A percentile compares a stretch with the other conserved stretches of the same genome.
Evolutionary conservation across 2,797 vertebrate species (phyloP).

Genomic region (Fistularia tabacaria): DNA sequence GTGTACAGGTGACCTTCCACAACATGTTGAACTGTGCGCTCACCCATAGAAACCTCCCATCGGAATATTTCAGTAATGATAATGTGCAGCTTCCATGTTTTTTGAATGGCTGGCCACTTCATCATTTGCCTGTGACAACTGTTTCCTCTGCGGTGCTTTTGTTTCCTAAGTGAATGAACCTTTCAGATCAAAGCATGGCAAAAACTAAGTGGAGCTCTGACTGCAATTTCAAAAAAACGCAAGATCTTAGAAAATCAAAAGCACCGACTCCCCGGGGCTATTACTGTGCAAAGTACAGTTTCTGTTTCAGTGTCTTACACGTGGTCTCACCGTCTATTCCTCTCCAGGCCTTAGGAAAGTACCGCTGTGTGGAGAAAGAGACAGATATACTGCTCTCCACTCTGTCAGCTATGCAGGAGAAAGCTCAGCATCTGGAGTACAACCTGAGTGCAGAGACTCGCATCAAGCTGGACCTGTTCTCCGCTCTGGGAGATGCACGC

Average conservation of each 20-base stretch:
- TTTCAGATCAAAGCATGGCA: not conserved
- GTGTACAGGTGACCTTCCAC: not conserved
- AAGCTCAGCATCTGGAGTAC: slow-evolving; percentile 82
- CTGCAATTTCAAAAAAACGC: not conserved
- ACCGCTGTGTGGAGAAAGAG: slow-evolving; percentile 75
- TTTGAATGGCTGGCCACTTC: slow-evolving; percentile 41
- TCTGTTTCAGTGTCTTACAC: not conserved
- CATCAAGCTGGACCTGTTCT: slow-evolving; percentile 83
- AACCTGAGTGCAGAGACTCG: slow-evolving; percentile 83
- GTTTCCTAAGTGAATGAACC: slow-evolving; percentile 34
- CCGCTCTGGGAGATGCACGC: slow-evolving; percentile 79
- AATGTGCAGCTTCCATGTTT: slow-evolving; percentile 34
- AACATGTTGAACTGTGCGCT: not conserved
- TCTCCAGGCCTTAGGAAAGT: slow-evolving; percentile 67
- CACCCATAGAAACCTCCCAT: too few relatives aligned
- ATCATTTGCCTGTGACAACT: slow-evolving; percentile 23
- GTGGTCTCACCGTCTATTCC: slow-evolving; percentile 6
- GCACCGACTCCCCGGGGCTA: slow-evolving; percentile 17
- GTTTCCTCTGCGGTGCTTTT: slow-evolving; percentile 33
- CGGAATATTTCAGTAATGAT: not conserved
- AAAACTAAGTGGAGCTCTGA: not conserved
- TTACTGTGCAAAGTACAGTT: not conserved
- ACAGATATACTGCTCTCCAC: slow-evolving; percentile 78
- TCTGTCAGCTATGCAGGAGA: slow-evolving; percentile 80
- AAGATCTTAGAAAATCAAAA: slow-evolving; percentile 49